Evolutionary conservation across 2,888 invertebrate species (phyloP).

Genomic region (Podotricha telesiphe): DNA sequence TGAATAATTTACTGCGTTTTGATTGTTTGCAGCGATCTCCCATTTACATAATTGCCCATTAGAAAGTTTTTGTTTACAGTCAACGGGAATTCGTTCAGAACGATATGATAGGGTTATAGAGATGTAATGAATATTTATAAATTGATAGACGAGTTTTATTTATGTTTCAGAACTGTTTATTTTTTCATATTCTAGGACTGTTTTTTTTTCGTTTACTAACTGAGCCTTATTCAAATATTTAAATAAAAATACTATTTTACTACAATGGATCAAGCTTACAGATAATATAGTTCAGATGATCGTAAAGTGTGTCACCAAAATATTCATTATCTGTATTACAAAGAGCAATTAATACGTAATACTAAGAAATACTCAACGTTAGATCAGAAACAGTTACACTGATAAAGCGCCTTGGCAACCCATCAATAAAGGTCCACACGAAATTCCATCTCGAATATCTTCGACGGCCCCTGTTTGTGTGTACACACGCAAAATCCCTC

Average conservation of each 20-base stretch:
- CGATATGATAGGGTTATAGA: slow-evolving; percentile 23
- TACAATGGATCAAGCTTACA: too few species aligned
- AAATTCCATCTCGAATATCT: slow-evolving; percentile 79
- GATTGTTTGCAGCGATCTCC: slow-evolving; percentile 70
- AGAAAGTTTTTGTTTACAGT: slow-evolving; percentile 75
- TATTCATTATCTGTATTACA: not conserved
- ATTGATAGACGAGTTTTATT: not conserved
- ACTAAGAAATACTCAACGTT: slow-evolving; percentile 10
- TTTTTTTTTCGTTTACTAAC: not conserved
- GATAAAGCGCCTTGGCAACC: slow-evolving; percentile 50
- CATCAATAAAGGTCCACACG: slow-evolving; percentile 78
- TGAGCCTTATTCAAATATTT: not conserved
- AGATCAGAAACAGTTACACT: slow-evolving; percentile 9
- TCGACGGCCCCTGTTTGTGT: slow-evolving; percentile 70
- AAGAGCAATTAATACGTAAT: slow-evolving; percentile 6
- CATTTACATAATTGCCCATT: slow-evolving; percentile 79
- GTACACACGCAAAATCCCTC: slow-evolving; percentile 83
- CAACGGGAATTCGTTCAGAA: slow-evolving; percentile 54
- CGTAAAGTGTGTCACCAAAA: not conserved
- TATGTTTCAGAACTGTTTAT: not conserved
- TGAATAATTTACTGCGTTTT: slow-evolving; percentile 78
- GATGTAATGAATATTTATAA: not conserved
- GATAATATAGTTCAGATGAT: not conserved
- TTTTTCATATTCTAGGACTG: not conserved
- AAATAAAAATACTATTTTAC: too few species aligned